Evolutionary conservation across 1,140 invertebrate species (phyloP), one percentile per base, ranked within the genome.

Genomic region (Antheraea mylitta): DNA sequence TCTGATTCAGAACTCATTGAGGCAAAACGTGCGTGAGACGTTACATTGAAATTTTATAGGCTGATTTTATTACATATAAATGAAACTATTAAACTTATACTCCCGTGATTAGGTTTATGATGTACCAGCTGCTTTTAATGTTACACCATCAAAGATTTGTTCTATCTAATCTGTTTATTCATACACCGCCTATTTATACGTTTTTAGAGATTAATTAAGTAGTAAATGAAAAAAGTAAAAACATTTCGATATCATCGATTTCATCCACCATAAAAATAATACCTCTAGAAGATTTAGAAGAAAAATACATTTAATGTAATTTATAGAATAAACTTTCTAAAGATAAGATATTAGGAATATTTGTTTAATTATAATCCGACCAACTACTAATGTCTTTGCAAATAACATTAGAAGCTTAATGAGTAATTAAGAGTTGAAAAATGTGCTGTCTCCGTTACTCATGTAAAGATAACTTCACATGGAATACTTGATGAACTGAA

Each of bases 61-160:
- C 81, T 78, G 69, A 66, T 85, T 91, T 89, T 91, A 91, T 89
- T 85, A 85, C 78, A 76, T 85, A 80, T 87, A 91, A 89, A 89
- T 89, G 86, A 89, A 85, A 80, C 83, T 78, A 85, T 89, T 87
- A 88, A 82, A 82, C 85, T 88, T 86, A 91, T 88, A 80, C 82
- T 85, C 74, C 70, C 74, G 78, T 83, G 82, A 86, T 89, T 86
- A 82, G 81, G 66, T 87, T 89, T 86, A 89, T 77, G 83, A 84
- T 75, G 67, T 71, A 82, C 76, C 73, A 73, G 79, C 76, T 79
- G 70, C 69, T 71, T 81, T 72, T 69, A 65, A 66, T 71, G 67
- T 75, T 75, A 72, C 64, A 66, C 19, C 68, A 72, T 76, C 66
- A 73, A 66, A 68, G 71, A 69, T 82, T 75, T 62, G 73, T 69